Conservation (phyloP, 2,797 vertebrate species). For the Myiotriccus ornatus region DNA sequence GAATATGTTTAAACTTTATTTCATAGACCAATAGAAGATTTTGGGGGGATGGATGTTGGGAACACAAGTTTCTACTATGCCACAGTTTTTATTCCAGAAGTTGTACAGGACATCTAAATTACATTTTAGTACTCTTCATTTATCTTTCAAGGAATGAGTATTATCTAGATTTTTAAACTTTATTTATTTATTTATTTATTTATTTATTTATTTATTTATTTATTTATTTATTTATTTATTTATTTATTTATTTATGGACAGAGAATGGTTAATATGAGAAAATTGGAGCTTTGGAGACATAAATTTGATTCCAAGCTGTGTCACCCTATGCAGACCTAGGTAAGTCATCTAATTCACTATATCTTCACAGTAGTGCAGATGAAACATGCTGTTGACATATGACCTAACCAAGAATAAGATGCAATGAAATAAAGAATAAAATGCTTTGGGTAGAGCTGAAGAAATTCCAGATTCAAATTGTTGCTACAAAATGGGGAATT, state of each 20-base stretch:
- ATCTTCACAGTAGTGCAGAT: background rate
- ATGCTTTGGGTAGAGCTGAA: background rate
- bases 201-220: too few species aligned
- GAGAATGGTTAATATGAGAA: background rate
- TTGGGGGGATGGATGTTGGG: background rate
- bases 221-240: too few species aligned
- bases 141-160: background rate
- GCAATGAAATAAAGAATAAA: background rate
- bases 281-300: background rate
- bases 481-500: background rate
- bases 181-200: too few species aligned
- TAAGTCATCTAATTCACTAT: background rate
- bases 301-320: background rate
- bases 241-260: background rate
- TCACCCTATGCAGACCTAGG: background rate
- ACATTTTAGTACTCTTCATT: background rate
- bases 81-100: background rate
- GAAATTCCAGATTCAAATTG: background rate
- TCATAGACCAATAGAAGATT: background rate
- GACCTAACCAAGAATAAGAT: background rate
- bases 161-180: background rate
- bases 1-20: background rate
- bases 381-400: background rate
- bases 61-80: background rate
- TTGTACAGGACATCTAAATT: background rate